Base-by-base conservation (phyloP, 2,797 vertebrate species). In the Anas flavirostris region DNA sequence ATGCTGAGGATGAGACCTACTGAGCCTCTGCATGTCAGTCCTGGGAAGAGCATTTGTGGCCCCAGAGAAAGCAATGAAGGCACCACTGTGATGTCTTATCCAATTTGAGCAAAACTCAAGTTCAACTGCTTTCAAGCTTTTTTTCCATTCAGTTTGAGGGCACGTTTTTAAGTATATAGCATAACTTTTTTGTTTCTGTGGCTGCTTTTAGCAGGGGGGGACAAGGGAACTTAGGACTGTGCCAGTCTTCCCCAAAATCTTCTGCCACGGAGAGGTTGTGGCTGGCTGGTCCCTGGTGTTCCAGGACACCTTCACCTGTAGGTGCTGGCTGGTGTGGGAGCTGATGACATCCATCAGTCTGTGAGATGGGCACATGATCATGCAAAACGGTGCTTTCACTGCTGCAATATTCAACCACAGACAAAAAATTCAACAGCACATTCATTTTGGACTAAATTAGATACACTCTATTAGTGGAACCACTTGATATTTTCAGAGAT, bases 361-460 rank as follows among this genome's bases (percentile, higher is more conserved):
- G 76, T 18, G 12, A 37, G 3, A 15, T 7, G 63, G 53, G 21
- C 1, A 1, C 9, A 0, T 1, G 25, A 15, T 5, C 31, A 23
- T 0, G 6, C 17, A 46, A 43, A 10, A 0, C 0, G 4, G 25
- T 18, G 21, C 25, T 84, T 84, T 37, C 14, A 44, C 14, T 2
- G 5, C 21, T 7, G 26, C 7, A 35, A 15, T 16, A 26, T 48
- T 66, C 74, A 80, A 67, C 80, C 59, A 39, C 75, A 64, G 44
- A 50, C 28, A 16, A 39, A 69, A 37, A 28, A 28, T 10, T 21
- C 33, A 44, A 3, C 9, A 15, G 0, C 12, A 0, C 3, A 0
- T 31, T 12, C 1, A 0, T 33, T 76, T 79, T 44, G 37, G 77
- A 26, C 25, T 78, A 59, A 91, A 64, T 59, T 9, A 69, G 76